Evolutionary conservation across 2,797 vertebrate genomes (phyloP).

Genomic region (Pachyuromys duprasi): DNA sequence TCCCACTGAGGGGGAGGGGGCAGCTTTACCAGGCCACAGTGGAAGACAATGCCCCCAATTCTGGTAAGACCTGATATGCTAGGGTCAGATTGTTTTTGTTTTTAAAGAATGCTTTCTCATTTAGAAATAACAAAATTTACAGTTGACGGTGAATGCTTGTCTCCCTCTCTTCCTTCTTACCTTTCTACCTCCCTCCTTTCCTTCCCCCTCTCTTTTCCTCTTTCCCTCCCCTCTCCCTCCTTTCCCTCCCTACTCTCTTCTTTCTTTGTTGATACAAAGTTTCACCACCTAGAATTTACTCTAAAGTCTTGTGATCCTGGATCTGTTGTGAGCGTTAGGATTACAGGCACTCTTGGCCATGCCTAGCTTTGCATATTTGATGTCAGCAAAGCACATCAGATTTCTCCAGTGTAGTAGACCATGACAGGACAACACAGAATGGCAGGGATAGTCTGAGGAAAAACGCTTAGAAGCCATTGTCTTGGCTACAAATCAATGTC

Average conservation of each 20-base stretch:
- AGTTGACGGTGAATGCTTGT: background rate
- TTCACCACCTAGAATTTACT: background rate
- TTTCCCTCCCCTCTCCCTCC: accelerated
- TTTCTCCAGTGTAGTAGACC: background rate
- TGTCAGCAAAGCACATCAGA: background rate
- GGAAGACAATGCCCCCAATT: too few relatives aligned
- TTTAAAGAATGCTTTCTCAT: background rate
- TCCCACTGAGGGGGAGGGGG: too few relatives aligned
- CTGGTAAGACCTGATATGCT: too few relatives aligned
- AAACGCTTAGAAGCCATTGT: accelerated
- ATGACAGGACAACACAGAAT: background rate
- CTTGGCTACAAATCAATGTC: background rate
- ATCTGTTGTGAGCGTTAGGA: background rate
- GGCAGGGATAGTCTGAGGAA: background rate
- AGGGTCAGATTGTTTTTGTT: background rate
- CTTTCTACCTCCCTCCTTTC: accelerated
- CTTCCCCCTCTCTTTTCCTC: background rate
- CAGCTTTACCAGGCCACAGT: too few relatives aligned
- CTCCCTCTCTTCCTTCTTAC: background rate
- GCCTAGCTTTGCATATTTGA: background rate
- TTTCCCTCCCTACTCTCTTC: background rate
- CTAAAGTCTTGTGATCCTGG: background rate
- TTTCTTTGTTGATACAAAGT: background rate
- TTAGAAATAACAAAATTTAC: background rate
- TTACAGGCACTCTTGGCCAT: background rate